phyloP scores from a whole-genome alignment of 2,888 invertebrate species.

The Lepidochitona cinerea region DNA sequence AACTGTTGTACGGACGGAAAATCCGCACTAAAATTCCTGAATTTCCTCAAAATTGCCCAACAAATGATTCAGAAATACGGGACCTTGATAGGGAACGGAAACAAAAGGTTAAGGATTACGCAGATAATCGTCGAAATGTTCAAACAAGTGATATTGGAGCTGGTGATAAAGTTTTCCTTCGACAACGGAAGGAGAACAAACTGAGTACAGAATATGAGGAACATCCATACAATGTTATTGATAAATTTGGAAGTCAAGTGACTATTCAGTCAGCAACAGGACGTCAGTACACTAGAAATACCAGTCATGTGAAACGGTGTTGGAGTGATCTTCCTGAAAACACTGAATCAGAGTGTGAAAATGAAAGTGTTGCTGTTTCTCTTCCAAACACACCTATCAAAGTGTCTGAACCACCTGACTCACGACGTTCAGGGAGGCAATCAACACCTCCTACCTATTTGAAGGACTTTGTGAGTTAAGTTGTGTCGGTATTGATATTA shows the following conservation, averaged over 20 bases:
- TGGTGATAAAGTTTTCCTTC: conserved; percentile 23
- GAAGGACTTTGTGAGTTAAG: background rate
- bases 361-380: background rate
- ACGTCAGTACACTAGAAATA: background rate
- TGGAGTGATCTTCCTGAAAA: background rate
- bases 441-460: background rate
- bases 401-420: background rate
- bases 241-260: conserved; percentile 8
- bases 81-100: conserved; percentile 6
- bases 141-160: conserved; percentile 6
- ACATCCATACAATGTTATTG: conserved; percentile 8
- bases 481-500: background rate
- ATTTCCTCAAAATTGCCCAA: background rate
- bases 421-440: background rate
- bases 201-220: conserved; percentile 19
- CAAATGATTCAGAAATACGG: background rate
- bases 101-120: conserved; percentile 12
- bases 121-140: background rate
- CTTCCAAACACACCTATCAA: background rate
- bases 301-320: background rate
- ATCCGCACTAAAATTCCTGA: conserved; percentile 7
- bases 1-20: conserved; percentile 6
- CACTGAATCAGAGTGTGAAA: background rate
- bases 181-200: conserved; percentile 17
- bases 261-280: conserved; percentile 4